Percentiles rank a stretch among this genome's conserved stretches.
Evolutionary conservation across 1,140 invertebrate species (phyloP).

Genomic region (Cyphomyrmex costatus): DNA sequence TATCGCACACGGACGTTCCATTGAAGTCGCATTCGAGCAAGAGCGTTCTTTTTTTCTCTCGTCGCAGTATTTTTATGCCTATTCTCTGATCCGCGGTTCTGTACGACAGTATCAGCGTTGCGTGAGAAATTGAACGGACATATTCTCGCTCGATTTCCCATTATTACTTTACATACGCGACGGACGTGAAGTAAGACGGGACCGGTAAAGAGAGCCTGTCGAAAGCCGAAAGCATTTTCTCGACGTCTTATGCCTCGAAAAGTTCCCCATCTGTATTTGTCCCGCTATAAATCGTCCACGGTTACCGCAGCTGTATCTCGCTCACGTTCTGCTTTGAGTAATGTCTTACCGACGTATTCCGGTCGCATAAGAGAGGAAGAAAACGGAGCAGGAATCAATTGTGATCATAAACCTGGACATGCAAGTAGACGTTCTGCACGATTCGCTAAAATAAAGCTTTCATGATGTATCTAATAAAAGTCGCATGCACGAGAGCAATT

Average conservation of each 20-base stretch:
- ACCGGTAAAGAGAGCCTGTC: constrained; percentile 65
- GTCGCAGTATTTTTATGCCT: constrained; percentile 17
- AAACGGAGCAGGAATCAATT: constrained; percentile 65
- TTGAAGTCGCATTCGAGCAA: neutral
- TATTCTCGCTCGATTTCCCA: constrained; percentile 73
- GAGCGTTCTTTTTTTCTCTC: neutral
- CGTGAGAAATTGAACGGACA: constrained; percentile 66
- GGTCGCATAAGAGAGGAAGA: constrained; percentile 32
- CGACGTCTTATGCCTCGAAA: constrained; percentile 70
- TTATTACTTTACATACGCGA: constrained; percentile 70
- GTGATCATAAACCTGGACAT: constrained; percentile 63
- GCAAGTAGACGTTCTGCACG: constrained; percentile 45
- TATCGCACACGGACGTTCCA: neutral
- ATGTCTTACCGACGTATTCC: constrained; percentile 61
- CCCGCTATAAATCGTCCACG: constrained; percentile 71
- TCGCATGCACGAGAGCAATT: constrained; percentile 18
- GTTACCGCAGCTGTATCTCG: constrained; percentile 71
- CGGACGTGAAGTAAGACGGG: constrained; percentile 16
- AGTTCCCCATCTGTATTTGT: constrained; percentile 73
- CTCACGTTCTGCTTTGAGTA: constrained; percentile 64
- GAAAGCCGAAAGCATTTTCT: constrained; percentile 72
- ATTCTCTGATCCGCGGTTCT: neutral
- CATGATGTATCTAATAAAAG: constrained; percentile 46
- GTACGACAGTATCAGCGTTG: constrained; percentile 40
- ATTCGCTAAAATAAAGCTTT: constrained; percentile 43